Conservation (phyloP, 2,797 vertebrate genomes). For the Morus bassanus region DNA sequence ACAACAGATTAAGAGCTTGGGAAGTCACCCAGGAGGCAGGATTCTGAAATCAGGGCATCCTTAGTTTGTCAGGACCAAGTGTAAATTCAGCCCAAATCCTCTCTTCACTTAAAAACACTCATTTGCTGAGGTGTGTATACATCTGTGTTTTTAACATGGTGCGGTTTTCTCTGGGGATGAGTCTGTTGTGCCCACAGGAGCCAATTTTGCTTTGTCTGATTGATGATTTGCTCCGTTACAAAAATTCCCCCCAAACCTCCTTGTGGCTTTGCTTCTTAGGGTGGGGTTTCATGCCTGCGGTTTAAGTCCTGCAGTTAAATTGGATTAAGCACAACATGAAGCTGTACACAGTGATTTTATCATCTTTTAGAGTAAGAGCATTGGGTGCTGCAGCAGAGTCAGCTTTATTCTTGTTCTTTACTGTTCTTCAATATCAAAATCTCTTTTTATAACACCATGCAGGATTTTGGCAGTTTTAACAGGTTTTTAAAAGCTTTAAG, state of each 20-base stretch:
- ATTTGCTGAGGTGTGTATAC: neutral
- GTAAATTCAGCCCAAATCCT: neutral
- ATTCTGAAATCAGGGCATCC: neutral
- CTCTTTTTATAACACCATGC: fast-evolving
- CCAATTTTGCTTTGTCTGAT: neutral
- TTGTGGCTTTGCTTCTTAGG: neutral
- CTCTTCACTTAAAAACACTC: neutral
- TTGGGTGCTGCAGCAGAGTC: neutral
- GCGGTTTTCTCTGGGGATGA: neutral
- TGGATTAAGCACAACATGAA: neutral
- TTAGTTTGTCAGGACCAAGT: neutral
- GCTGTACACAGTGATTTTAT: neutral
- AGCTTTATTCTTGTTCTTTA: neutral
- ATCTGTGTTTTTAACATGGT: neutral
- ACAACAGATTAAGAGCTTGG: neutral
- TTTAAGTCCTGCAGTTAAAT: neutral
- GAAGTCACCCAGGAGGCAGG: neutral
- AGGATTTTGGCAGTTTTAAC: neutral
- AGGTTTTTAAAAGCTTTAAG: neutral
- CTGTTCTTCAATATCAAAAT: neutral
- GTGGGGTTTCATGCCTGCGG: neutral
- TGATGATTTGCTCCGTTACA: neutral
- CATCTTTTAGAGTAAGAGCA: neutral
- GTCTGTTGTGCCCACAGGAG: neutral
- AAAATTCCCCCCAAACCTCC: neutral